A percentile compares a stretch with the other conserved stretches of the same genome.
These are phyloP conservation scores for Caerostris darwini DNA, from an alignment of 1,140 invertebrate species.

Conservation along the genomic window DNA sequence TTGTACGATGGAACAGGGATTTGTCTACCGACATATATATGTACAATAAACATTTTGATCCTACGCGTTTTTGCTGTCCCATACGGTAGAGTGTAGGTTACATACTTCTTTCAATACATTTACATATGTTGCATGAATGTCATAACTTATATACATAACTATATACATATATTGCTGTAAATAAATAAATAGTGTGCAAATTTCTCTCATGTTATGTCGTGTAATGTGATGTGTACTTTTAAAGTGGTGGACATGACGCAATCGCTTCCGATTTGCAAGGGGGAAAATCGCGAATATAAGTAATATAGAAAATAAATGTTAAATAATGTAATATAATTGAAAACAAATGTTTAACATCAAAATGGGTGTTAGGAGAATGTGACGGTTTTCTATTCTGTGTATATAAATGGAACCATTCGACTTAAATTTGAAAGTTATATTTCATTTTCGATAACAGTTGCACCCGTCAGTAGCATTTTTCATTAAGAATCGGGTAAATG, in stretches of 20 bases:
- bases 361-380: not conserved
- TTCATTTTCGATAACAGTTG: too few relatives aligned
- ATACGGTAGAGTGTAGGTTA: constrained; percentile 44
- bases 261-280: not conserved
- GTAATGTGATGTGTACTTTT: constrained; percentile 29
- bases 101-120: constrained; percentile 38
- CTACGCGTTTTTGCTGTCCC: constrained; percentile 49
- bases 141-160: constrained; percentile 57
- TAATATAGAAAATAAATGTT: too few relatives aligned
- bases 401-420: not conserved
- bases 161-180: constrained; percentile 48
- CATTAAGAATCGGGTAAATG: too few relatives aligned
- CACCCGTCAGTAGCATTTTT: too few relatives aligned
- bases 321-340: not conserved
- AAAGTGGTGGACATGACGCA: not conserved
- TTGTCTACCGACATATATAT: constrained; percentile 49
- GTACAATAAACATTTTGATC: constrained; percentile 61
- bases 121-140: constrained; percentile 32
- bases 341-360: not conserved
- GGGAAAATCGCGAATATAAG: not conserved
- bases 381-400: not conserved
- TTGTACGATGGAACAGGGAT: constrained; percentile 4
- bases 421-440: too few relatives aligned
- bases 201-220: constrained; percentile 35
- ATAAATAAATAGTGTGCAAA: constrained; percentile 29